These are phyloP conservation scores for Tholera decimalis DNA, from an alignment of 2,888 invertebrate genomes.

Conservation along the genomic window DNA sequence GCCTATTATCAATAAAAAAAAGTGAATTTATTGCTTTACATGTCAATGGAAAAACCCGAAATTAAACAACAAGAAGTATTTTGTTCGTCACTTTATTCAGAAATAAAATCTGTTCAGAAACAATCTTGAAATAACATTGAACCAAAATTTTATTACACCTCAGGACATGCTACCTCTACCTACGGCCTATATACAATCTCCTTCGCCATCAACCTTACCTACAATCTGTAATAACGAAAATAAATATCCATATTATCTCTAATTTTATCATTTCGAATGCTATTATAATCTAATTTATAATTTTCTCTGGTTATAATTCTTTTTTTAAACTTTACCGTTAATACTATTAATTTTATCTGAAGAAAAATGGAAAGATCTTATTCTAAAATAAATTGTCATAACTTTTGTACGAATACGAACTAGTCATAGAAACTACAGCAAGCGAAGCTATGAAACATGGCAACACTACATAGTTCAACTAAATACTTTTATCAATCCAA, in stretches of 20 bases:
- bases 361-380: constrained; percentile 71
- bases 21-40: too few relatives aligned
- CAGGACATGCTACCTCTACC: constrained; percentile 69
- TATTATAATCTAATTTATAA: constrained; percentile 76
- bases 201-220: constrained; percentile 50
- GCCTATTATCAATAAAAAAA: too few relatives aligned
- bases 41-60: background rate
- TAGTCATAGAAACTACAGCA: constrained; percentile 60
- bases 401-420: constrained; percentile 65
- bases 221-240: constrained; percentile 82
- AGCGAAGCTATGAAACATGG: constrained; percentile 55
- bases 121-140: constrained; percentile 76
- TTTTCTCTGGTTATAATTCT: constrained; percentile 75
- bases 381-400: constrained; percentile 65
- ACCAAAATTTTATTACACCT: constrained; percentile 63
- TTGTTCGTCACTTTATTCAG: constrained; percentile 83
- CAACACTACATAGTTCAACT: constrained; percentile 1
- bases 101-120: constrained; percentile 85
- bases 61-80: constrained; percentile 62
- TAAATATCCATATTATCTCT: constrained; percentile 76
- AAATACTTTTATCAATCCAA: background rate
- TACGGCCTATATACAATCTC: constrained; percentile 72
- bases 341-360: constrained; percentile 65
- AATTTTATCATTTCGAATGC: constrained; percentile 72
- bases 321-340: constrained; percentile 56